Evolutionary conservation across 2,888 invertebrate species (phyloP), one percentile per base, ranked within the genome.

Genomic region (Leucophenga maculata): DNA sequence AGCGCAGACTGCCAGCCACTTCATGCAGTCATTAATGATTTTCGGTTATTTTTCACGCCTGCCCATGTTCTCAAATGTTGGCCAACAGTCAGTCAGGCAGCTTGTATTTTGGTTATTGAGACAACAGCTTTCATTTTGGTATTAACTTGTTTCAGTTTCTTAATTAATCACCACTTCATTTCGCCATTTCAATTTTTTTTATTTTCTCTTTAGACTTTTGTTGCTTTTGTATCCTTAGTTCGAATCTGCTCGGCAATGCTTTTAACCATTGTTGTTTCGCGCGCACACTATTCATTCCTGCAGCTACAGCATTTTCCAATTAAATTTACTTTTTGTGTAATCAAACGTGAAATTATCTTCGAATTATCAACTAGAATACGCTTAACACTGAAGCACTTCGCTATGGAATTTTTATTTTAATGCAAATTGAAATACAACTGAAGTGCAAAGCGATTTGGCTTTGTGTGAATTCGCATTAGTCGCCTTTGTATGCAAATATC

Each of bases 261-360:
- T 46, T 46, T n/a, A 46, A 14, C 3, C 46, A 14, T 14, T 46
- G 2, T 46, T 8, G 6, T 26, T 26, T n/a, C n/a, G n/a, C n/a
- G n/a, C n/a, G 44, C 13, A 44, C 44, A 0, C 14, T 20, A 6
- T 6, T 26, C 31, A 57, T 44, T 44, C 13, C 44, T 26, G n/a
- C 46, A 68, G 73, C 74, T 70, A 77, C 74, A 81, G 75, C 66
- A 73, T 82, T 83, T 81, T 76, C 80, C 83, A 84, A 80, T 84
- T 80, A 79, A 70, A 67, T 39, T 39, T 65, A 62, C 66, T 69
- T 68, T 70, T 72, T 72, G 82, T 74, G 77, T 73, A 80, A 79
- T 81, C 78, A 79, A 60, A 69, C 69, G 75, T 75, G 67, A 80
- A 81, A 76, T 81, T 74, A 78, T 77, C 70, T 69, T 71, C 67